A percentile compares a stretch with the other conserved stretches of the same genome.
Evolutionary conservation across 2,888 invertebrate genomes (phyloP).

Genomic region (Synergus gifuensis): DNA sequence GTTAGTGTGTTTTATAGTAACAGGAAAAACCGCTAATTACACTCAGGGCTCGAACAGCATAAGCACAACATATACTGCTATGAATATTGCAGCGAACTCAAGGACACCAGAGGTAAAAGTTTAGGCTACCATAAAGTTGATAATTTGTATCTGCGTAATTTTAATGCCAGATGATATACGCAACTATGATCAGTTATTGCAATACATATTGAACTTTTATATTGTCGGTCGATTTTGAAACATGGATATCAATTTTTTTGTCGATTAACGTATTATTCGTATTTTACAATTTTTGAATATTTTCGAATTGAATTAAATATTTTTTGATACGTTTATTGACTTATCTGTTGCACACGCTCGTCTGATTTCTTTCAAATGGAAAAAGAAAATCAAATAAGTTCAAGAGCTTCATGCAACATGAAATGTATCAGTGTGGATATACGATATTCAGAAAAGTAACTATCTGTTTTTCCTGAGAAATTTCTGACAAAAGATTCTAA

Average conservation of each 20-base stretch:
- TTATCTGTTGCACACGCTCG: neutral
- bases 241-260: neutral
- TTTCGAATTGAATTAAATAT: neutral
- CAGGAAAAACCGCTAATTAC: constrained; percentile 18
- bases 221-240: neutral
- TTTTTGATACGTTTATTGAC: neutral
- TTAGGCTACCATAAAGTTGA: constrained; percentile 18
- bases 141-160: neutral
- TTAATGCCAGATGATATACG: neutral
- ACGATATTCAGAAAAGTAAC: constrained; percentile 2
- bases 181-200: neutral
- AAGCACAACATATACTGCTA: neutral
- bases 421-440: constrained; percentile 11
- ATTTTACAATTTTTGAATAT: neutral
- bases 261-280: neutral
- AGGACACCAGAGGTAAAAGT: constrained; percentile 31
- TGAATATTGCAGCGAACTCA: constrained; percentile 9
- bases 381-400: constrained; percentile 4
- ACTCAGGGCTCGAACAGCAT: neutral
- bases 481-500: constrained; percentile 13
- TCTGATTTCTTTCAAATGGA: neutral
- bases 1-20: neutral
- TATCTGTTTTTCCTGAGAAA: neutral
- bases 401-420: neutral
- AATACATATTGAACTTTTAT: neutral